Base-by-base conservation (phyloP, 2,797 vertebrate species). In the Nasua narica region DNA sequence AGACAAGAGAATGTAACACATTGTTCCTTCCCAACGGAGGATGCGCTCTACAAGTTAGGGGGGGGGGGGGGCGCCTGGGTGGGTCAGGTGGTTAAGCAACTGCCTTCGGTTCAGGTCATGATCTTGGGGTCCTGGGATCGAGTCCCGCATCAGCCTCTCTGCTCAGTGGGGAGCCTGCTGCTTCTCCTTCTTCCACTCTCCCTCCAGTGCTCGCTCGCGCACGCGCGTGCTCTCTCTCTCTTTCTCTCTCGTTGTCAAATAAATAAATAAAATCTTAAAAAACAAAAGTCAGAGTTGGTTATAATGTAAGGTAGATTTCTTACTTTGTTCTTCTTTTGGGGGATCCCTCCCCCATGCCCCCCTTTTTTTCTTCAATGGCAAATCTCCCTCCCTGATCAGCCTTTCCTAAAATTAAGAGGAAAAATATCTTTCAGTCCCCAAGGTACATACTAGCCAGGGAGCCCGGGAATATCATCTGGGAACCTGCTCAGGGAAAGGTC, bases 371-470 rank as follows among this genome's bases (percentile, higher is more conserved):
- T 88, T 87, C 43, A 86, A 93, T 65, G 25, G 23, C 50, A 95
- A 35, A 94, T 85, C 95, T 95, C 40, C 6, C n/a, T 83, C 43
- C 25, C 37, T 76, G 50, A 89, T 85, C 60, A 76, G 21, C 4
- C 87, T 86, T 85, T 89, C 50, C 48, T 77, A 87, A 74, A 85
- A 86, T 83, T n/a, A 87, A 92, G 43, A 91, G 82, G 50, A 85
- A 94, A 96, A 93, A 82, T 82, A 86, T 52, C 65, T 60, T 95
- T 86, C 19, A 65, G 77, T 70, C 52, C 27, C 25, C 43, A 37
- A 25, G 12, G 43, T 65, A 2, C 8, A 43, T 40, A 65, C 6
- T 79, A 65, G 79, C 37, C 5, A 65, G n/a, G 50, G 1, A 83
- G 25, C 23, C 58, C 93, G 43, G 85, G 21, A 96, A 52, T 79